These are phyloP conservation scores for Diceros bicornis DNA, from an alignment of 2,797 vertebrate genomes.

Conservation along the genomic window DNA sequence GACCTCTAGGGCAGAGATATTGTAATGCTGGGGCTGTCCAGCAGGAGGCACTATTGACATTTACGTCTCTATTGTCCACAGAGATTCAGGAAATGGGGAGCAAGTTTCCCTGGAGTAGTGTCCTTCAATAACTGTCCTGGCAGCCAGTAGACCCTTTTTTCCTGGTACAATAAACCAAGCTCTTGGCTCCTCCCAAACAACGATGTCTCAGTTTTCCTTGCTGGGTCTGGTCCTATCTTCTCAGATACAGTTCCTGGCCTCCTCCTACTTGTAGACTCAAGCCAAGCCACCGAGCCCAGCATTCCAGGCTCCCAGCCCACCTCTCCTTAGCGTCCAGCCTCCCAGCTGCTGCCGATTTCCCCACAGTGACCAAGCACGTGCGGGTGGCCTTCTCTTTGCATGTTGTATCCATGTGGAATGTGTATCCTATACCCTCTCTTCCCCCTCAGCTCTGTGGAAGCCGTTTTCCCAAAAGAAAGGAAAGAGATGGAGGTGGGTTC, in stretches of 20 bases:
- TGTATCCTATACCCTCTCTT: too few relatives aligned
- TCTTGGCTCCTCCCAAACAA: background rate
- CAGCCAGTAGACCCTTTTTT: background rate
- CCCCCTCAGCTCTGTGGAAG: background rate
- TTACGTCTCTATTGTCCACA: background rate
- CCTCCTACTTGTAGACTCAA: background rate
- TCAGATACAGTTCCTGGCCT: background rate
- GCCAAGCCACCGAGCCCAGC: background rate
- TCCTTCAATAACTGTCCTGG: background rate
- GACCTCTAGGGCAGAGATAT: background rate
- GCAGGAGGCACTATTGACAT: slow-evolving; percentile 63
- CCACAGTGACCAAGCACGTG: background rate
- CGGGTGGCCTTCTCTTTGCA: accelerated
- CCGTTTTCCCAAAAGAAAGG: background rate
- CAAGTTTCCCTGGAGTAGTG: background rate
- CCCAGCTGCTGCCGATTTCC: background rate
- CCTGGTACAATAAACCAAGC: background rate
- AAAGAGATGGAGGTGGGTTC: background rate
- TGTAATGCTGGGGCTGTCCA: background rate
- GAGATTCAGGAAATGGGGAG: background rate
- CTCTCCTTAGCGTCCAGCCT: background rate
- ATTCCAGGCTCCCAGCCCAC: background rate
- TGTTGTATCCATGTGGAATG: background rate
- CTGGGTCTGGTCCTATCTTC: background rate
- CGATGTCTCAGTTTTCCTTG: background rate